Evolutionary conservation across 2,113 vertebrate species (phyloP).

Genomic region (Cephalopterus ornatus): DNA sequence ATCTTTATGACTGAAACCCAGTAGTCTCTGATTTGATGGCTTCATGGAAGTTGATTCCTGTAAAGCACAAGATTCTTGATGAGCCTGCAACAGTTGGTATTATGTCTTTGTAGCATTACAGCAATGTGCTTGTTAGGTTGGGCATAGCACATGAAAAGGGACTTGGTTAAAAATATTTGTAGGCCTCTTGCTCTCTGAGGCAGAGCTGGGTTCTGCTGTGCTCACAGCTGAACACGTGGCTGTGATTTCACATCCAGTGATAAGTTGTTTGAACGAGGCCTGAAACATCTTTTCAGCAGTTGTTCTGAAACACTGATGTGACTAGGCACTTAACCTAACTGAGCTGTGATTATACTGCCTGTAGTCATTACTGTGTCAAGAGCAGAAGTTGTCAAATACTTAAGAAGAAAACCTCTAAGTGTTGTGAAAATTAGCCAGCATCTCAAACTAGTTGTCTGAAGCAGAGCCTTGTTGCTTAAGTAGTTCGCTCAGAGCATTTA

Average conservation of each 20-base stretch:
- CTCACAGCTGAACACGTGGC: fast-evolving
- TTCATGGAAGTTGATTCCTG: not conserved
- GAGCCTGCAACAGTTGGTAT: not conserved
- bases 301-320: not conserved
- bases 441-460: not conserved
- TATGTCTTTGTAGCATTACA: fast-evolving
- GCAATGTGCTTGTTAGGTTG: not conserved
- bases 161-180: not conserved
- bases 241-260: not conserved
- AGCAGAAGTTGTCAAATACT: not conserved
- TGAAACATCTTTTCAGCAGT: not conserved
- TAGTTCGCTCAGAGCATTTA: not conserved
- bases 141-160: not conserved
- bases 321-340: not conserved
- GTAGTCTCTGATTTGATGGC: not conserved
- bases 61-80: not conserved
- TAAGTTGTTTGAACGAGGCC: not conserved
- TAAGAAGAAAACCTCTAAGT: not conserved
- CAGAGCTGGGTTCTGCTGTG: not conserved
- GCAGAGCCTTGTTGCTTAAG: not conserved
- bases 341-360: not conserved
- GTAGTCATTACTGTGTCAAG: not conserved
- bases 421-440: not conserved
- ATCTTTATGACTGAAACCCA: not conserved
- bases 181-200: not conserved